Base-by-base conservation (phyloP, 1,140 invertebrate species). In the Bombus breviceps region DNA sequence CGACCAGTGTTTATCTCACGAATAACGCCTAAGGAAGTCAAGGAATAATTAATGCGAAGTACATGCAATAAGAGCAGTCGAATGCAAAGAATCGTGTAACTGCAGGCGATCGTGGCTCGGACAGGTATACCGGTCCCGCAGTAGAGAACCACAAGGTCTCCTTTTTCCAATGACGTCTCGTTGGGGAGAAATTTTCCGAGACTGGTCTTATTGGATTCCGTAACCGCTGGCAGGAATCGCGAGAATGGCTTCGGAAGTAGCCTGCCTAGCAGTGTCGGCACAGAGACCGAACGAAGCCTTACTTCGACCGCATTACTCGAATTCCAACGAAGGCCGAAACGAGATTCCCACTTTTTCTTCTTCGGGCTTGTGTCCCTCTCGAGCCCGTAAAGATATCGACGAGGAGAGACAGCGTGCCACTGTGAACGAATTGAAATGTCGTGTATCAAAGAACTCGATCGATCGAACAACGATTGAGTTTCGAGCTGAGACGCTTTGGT, bases 141-240 rank as follows among this genome's bases (percentile, higher is more conserved):
- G 37, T 5, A 25, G 1, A 71, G 39, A 62, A 53, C 39, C 47
- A 22, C 57, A 66, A 85, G 69, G 77, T 66, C 41, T 57, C 69
- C 78, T 81, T 81, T 85, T 85, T 59, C 84, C 84, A 57, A 18
- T 62, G 59, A 85, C 84, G 84, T 74, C 71, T 32, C 43, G 34
- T 37, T 4, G 57, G 4, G 59, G 69, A 83, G 87, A 81, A 83
- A 89, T 89, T 89, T 89, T 81, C 80, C 88, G 66, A 69, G 77
- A 76, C 72, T 73, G 69, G 76, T 83, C 85, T 89, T 85, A 89
- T 89, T 89, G 85, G 77, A 81, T 89, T 89, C 88, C 85, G 81
- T 86, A 89, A 89, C 76, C 64, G 81, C 72, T 81, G 66, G 74
- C 64, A 34, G 59, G 66, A 89, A 78, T 88, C 83, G 79, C 85